Evolutionary conservation across 2,888 invertebrate species (phyloP).

Genomic region (Amiota mariae): DNA sequence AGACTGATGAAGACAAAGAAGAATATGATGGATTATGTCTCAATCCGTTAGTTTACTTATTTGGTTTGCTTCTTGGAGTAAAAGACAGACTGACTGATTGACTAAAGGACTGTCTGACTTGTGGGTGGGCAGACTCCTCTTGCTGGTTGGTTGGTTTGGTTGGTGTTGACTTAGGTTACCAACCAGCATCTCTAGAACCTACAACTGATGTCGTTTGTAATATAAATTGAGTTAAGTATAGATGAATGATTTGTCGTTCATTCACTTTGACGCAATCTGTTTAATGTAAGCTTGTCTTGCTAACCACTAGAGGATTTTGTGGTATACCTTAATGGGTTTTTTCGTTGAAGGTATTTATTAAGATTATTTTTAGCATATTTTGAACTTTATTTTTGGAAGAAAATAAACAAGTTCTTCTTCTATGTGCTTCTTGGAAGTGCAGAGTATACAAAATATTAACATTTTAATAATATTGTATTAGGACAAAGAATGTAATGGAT

Average conservation of each 20-base stretch:
- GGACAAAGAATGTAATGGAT: no score
- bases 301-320: not conserved
- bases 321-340: not conserved
- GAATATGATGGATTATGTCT: slow-evolving; percentile 1
- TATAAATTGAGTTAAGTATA: slow-evolving; percentile 19
- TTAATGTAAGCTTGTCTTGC: not conserved
- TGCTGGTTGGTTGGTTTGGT: not conserved
- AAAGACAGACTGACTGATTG: not conserved
- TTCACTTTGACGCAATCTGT: not conserved
- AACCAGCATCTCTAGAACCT: not conserved
- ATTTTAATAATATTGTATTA: no score
- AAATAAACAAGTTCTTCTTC: not conserved
- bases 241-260: slow-evolving; percentile 1
- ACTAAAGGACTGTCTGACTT: not conserved
- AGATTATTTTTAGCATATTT: not conserved
- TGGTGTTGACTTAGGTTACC: slow-evolving; percentile 11
- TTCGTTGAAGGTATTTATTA: not conserved
- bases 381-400: not conserved
- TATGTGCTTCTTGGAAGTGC: not conserved
- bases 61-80: not conserved
- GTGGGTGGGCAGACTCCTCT: no score
- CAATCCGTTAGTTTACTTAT: slow-evolving; percentile 5
- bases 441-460: not conserved
- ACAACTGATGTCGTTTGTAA: no score
- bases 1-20: not conserved